These are phyloP conservation scores for Chrysogorgia sp. DNA, from an alignment of 92 coral and sea anemone genomes.

Conservation along the genomic window DNA sequence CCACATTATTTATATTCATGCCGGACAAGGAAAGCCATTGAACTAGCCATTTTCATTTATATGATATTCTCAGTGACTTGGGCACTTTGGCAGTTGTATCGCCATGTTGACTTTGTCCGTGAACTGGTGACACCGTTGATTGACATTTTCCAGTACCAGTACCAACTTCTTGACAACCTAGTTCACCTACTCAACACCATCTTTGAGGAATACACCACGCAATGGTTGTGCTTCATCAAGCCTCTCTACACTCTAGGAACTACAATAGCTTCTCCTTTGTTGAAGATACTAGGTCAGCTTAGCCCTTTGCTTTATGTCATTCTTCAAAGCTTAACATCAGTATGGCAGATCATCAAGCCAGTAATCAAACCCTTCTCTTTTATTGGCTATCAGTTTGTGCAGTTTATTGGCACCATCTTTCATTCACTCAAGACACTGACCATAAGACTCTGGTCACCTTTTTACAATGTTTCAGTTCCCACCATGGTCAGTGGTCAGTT, in stretches of 20 bases:
- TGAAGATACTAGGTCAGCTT: conserved; percentile 60
- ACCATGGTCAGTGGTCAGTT: conserved; percentile 60
- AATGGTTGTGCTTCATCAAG: conserved; percentile 87
- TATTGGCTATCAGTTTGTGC: conserved; percentile 18
- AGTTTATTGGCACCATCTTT: conserved; percentile 48
- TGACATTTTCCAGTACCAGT: conserved; percentile 77
- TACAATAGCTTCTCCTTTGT: conserved; percentile 74
- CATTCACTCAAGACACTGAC: conserved; percentile 55
- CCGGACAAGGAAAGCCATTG: conserved; percentile 63
- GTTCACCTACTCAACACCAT: conserved; percentile 72
- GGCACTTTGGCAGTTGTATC: conserved; percentile 99
- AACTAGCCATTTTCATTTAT: conserved; percentile 73
- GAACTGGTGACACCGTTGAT: conserved; percentile 81
- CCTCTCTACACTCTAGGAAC: conserved; percentile 81
- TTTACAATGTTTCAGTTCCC: conserved; percentile 59
- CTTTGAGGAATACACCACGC: conserved; percentile 82
- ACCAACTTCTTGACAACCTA: conserved; percentile 72
- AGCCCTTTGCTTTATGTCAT: conserved; percentile 48
- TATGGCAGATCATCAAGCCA: conserved; percentile 7
- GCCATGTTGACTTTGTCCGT: conserved; percentile 90
- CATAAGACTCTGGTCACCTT: conserved; percentile 59
- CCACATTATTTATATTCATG: conserved; percentile 85
- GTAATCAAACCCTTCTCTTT: conserved; percentile 64
- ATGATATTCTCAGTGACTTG: conserved; percentile 82
- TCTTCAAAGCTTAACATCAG: conserved; percentile 50